Conservation (phyloP, 2,113 vertebrate species). For the Myotis brandtii region DNA sequence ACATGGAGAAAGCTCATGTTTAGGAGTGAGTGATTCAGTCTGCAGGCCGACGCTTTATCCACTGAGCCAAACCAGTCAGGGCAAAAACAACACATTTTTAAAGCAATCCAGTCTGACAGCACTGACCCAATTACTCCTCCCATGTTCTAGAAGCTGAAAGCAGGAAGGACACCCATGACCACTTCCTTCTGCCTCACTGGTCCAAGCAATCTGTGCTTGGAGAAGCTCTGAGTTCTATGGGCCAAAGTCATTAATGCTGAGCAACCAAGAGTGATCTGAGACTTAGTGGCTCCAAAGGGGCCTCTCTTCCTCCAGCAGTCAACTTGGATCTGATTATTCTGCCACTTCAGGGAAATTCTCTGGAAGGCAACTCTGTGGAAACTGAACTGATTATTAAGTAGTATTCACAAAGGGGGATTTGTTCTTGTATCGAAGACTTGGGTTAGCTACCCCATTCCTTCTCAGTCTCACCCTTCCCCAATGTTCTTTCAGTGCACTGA, state of each 20-base stretch:
- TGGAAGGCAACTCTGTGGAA: not conserved
- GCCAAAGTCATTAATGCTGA: not conserved
- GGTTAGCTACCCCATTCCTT: not conserved
- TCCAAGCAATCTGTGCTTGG: not conserved
- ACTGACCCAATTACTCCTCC: not conserved
- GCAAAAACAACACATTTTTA: not conserved
- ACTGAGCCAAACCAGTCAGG: no score
- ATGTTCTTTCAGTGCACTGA: not conserved
- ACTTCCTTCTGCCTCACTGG: not conserved
- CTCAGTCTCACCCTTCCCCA: not conserved
- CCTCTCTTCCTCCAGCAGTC: not conserved
- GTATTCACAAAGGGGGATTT: not conserved
- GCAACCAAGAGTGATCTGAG: not conserved
- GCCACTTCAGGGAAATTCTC: not conserved
- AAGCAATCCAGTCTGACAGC: not conserved
- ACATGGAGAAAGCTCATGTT: not conserved
- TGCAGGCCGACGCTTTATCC: no score
- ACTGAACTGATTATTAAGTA: not conserved
- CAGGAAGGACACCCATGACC: not conserved
- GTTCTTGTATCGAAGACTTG: not conserved
- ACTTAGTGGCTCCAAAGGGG: not conserved
- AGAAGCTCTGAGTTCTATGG: not conserved
- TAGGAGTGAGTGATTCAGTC: not conserved
- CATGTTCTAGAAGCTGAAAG: not conserved
- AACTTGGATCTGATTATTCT: not conserved